Evolutionary conservation across 2,113 vertebrate genomes (phyloP), one percentile per base, ranked within the genome.

Genomic region (Hippocampus mohnikei): DNA sequence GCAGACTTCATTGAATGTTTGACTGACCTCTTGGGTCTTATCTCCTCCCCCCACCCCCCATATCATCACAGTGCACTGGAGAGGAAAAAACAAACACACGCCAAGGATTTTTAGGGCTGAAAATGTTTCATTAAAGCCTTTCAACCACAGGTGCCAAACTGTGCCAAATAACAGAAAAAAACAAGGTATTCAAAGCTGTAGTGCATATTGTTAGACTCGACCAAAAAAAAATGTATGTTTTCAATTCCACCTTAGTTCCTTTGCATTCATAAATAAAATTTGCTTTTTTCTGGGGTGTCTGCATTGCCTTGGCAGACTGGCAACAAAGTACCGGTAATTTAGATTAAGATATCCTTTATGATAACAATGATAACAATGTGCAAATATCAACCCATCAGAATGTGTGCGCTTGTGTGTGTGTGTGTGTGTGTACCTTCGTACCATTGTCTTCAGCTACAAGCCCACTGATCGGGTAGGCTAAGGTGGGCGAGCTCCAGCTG

Each of bases 391-490:
- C 44, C 59, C 25, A 29, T 66, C 58, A 59, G 66, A 69, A 20
- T 59, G 72, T 11, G 12, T 46, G 13, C n/a, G n/a, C n/a, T n/a
- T 16, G 44, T 46, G 12, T 33, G 29, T 29, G 11, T 46, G 13
- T 46, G 44, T 46, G 72, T 75, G 8, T 55, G 73, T 75, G 59
- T 33, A 20, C 9, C 10, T 73, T 55, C 65, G 20, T 92, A 96
- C 96, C 95, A 23, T 92, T 86, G 76, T 96, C 95, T 91, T 92
- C 95, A 87, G 95, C 95, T 64, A 99, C 96, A 0, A 99, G 94
- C 42, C 97, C 97, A 42, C 92, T 93, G 63, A 94, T 88, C 20
- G 93, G 90, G 67, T 91, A 87, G 0, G 86, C 87, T 0, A 87
- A 75, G 0, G 90, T 88, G 0, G 94, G 94, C 2, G 93, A 93